phyloP scores from a whole-genome alignment of 2,888 invertebrate genomes.

The Stomorhina lunata region DNA sequence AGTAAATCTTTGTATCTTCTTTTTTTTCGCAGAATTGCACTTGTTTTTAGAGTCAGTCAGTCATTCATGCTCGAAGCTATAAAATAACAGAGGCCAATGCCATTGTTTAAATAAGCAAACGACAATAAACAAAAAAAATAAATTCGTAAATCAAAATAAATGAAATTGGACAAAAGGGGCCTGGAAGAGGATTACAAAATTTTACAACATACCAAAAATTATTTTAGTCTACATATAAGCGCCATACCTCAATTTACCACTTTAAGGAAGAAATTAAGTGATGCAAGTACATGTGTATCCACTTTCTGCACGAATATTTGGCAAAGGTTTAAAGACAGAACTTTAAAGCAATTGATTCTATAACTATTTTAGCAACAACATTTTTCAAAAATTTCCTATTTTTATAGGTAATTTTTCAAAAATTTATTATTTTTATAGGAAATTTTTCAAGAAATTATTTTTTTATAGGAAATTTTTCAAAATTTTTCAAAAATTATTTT shows the following conservation, averaged over 20 bases:
- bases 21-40: conserved; percentile 59
- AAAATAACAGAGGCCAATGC: conserved; percentile 51
- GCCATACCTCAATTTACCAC: conserved; percentile 59
- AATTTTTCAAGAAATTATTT: too few relatives aligned
- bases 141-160: not conserved
- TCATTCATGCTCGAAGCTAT: conserved; percentile 45
- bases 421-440: too few relatives aligned
- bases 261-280: conserved; percentile 51
- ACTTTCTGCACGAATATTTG: too few relatives aligned
- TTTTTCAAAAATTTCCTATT: too few relatives aligned
- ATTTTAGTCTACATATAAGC: conserved; percentile 51
- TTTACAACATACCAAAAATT: conserved; percentile 38
- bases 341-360: not conserved
- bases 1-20: not conserved
- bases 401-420: too few relatives aligned
- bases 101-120: conserved; percentile 38
- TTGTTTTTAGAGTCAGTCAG: too few relatives aligned
- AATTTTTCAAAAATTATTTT: too few relatives aligned
- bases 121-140: not conserved
- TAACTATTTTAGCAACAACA: too few relatives aligned
- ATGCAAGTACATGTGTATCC: conserved; percentile 40
- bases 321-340: not conserved
- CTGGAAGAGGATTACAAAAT: not conserved
- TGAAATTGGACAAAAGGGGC: not conserved
- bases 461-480: too few relatives aligned